A percentile compares a stretch with the other conserved stretches of the same genome.
phyloP scores from a whole-genome alignment of 1,140 invertebrate species.

The Drosophila miranda region DNA sequence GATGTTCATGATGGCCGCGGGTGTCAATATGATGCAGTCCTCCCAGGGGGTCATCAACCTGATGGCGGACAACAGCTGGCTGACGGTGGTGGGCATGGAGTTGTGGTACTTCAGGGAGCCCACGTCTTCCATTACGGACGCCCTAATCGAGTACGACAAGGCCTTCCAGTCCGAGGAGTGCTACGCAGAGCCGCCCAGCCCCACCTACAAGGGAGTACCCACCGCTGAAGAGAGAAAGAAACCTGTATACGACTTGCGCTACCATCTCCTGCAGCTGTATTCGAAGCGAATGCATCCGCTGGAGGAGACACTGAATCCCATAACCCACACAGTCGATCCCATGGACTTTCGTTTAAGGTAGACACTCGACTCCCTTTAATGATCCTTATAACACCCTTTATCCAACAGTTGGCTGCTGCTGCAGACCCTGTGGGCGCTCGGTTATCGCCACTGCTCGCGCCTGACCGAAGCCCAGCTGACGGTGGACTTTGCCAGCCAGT shows the following conservation, averaged over 20 bases:
- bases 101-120: slow-evolving; percentile 86
- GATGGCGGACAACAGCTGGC: slow-evolving; percentile 70
- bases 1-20: slow-evolving; percentile 88
- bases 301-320: slow-evolving; percentile 89
- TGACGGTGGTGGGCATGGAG: slow-evolving; percentile 73
- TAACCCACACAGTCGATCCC: slow-evolving; percentile 89
- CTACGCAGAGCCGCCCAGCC: slow-evolving; percentile 84
- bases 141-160: slow-evolving; percentile 87
- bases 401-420: slow-evolving; percentile 86
- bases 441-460: slow-evolving; percentile 87
- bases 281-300: slow-evolving; percentile 86
- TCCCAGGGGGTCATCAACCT: slow-evolving; percentile 75
- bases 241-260: slow-evolving; percentile 88
- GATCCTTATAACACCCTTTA: background rate
- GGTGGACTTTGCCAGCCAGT: slow-evolving; percentile 90
- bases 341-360: slow-evolving; percentile 89
- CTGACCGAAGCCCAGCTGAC: slow-evolving; percentile 85
- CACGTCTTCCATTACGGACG: slow-evolving; percentile 87
- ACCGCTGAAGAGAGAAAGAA: slow-evolving; percentile 27
- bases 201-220: slow-evolving; percentile 83
- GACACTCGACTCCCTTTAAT: background rate
- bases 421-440: slow-evolving; percentile 87
- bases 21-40: slow-evolving; percentile 80
- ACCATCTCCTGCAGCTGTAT: slow-evolving; percentile 91
- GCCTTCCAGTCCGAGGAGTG: slow-evolving; percentile 85